Percentiles rank a stretch among this genome's conserved stretches.
These are phyloP conservation scores for Phylloscopus whistleri DNA, from an alignment of 2,113 vertebrate genomes.

Conservation along the genomic window DNA sequence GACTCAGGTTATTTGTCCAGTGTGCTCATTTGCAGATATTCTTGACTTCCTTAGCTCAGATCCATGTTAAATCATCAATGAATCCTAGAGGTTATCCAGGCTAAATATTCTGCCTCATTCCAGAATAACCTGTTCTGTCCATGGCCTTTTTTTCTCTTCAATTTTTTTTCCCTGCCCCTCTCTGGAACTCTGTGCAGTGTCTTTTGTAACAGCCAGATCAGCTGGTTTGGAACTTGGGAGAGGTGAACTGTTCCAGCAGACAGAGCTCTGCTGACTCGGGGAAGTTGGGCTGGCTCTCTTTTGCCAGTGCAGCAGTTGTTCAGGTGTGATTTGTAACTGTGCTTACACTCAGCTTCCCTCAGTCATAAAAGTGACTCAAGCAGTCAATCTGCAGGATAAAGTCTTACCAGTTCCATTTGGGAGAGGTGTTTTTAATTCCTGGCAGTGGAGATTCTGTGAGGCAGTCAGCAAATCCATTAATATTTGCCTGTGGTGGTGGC, in stretches of 20 bases:
- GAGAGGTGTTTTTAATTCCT: not conserved
- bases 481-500: not conserved
- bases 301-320: not conserved
- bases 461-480: not conserved
- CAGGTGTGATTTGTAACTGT: conserved; percentile 14
- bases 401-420: not conserved
- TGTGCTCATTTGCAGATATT: not conserved
- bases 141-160: not conserved
- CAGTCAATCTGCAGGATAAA: not conserved
- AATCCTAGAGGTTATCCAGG: not conserved
- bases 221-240: conserved; percentile 12
- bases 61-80: not conserved
- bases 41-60: not conserved
- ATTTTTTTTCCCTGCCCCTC: not conserved
- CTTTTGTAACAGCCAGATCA: conserved; percentile 25
- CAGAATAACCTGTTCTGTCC: not conserved
- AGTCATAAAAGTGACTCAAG: conserved; percentile 3
- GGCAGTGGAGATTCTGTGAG: not conserved
- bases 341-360: not conserved
- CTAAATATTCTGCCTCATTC: not conserved
- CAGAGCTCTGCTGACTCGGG: conserved; percentile 24
- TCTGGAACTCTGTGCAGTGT: conserved; percentile 9
- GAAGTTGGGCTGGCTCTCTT: not conserved
- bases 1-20: not conserved
- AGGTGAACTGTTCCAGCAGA: not conserved